Evolutionary conservation across 2,888 invertebrate species (phyloP), one percentile per base, ranked within the genome.

Genomic region (Drosophila prostipennis): DNA sequence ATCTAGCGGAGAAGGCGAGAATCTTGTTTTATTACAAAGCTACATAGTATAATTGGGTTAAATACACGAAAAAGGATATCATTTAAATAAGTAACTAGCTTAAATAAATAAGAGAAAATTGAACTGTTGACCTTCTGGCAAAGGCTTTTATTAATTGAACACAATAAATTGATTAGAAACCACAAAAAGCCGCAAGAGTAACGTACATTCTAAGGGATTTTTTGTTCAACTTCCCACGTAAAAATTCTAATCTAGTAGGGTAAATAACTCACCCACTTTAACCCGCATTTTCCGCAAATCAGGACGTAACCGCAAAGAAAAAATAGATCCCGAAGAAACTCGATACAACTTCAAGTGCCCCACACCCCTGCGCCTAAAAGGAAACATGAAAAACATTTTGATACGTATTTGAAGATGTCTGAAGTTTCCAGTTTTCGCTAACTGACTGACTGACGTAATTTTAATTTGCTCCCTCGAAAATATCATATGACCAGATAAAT

Each of bases 401-500:
- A 49, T 73, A 72, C 14, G 11, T 19, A 60, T 71, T 71, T 71
- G 61, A 70, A 70, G 56, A 77, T 63, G 60, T 64, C 52, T 70
- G 65, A 65, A 69, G 65, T 79, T 80, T 70, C 74, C 36, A 29
- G 57, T 54, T 68, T 77, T 59, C 60, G 78, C 64, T 54, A 34
- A 5, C 34, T 4, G 64, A 34, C 64, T 60, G 58, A 43, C 61
- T 78, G 80, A 80, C 70, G 49, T 70, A 69, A 71, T 79, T 73
- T 74, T 72, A 43, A 74, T 75, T 67, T 63, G 34, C 56, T 61
- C 16, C 53, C 64, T 34, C 13, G 39, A 61, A 72, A 73, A 73
- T 86, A 74, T 82, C 80, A 74, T 57, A 65, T 82, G 72, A 72
- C 86, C 67, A 70, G 74, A 84, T 37, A 54, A 72, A 73, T 73